Evolutionary conservation across 2,113 vertebrate genomes (phyloP), one percentile per base, ranked within the genome.

Genomic region (Callospermophilus lateralis): DNA sequence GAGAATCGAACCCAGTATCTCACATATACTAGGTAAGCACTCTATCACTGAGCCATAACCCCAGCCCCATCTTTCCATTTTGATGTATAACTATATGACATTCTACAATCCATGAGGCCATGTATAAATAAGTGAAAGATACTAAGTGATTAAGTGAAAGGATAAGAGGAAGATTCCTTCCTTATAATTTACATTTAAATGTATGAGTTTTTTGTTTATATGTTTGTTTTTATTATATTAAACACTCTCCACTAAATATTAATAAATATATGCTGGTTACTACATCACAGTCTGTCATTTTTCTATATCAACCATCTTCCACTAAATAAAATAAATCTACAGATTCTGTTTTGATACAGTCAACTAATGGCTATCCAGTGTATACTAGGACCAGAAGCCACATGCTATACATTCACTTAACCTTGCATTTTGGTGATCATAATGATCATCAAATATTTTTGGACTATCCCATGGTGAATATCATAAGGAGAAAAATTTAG

Each of bases 241-340:
- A 89, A 77, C 0, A 68, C 16, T 96, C 2, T 51, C 37, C n/a
- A 87, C 67, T 96, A 92, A 94, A 84, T 83, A 19, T 20, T 87
- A 95, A 72, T 68, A 92, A 90, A 76, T 70, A 30, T 48, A 37
- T 42, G 30, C 24, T 89, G 51, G 17, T 67, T 90, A 34, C 48
- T 67, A 76, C 34, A 93, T 83, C 22, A 53, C 10, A 65, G 8
- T 79, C 68, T 42, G 65, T 65, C 5, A 70, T 51, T 89, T 85
- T 73, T 95, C n/a, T 39, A 53, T 73, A 58, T 39, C 67, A 80
- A 51, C 58, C 70, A 3, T 68, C 17, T 81, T 89, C 42, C 55
- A 72, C 8, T 65, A 79, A 88, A 32, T 61, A 72, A 81, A 79
- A 78, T 58, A 77, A 37, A 63, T 76, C n/a, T 87, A 73, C 8